Evolutionary conservation across 2,113 vertebrate species (phyloP).

Genomic region (Rhinolophus ferrumequinum): DNA sequence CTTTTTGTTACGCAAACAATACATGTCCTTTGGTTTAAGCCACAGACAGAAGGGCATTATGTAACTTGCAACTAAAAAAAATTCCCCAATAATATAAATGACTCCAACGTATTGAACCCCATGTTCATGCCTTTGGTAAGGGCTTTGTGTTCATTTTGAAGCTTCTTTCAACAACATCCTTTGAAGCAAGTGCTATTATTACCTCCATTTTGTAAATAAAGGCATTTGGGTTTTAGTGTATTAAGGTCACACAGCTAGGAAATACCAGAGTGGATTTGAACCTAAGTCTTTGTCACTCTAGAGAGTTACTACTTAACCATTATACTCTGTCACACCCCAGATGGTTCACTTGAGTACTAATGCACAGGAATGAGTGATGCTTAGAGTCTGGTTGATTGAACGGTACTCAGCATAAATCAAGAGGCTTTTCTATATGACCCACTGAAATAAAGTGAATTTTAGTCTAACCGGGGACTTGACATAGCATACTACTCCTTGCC

Average conservation of each 20-base stretch:
- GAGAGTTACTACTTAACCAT: neutral
- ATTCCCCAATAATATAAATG: neutral
- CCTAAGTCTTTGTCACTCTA: neutral
- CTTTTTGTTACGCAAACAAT: neutral
- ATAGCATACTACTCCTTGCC: accelerated
- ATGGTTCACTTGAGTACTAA: neutral
- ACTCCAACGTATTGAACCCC: neutral
- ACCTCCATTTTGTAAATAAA: neutral
- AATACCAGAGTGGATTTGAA: neutral
- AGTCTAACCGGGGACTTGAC: neutral
- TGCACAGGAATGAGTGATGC: neutral
- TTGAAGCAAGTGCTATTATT: neutral
- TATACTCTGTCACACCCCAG: neutral
- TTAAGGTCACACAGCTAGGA: neutral
- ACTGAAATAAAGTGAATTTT: neutral
- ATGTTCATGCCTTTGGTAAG: neutral
- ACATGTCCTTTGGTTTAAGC: neutral
- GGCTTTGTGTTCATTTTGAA: neutral
- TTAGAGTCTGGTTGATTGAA: neutral
- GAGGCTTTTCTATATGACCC: neutral
- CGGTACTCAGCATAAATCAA: neutral
- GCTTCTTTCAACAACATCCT: neutral
- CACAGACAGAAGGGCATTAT: neutral
- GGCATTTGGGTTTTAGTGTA: neutral
- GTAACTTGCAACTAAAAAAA: neutral